A percentile compares a stretch with the other conserved stretches of the same genome.
Evolutionary conservation across 2,797 vertebrate genomes (phyloP).

Genomic region (Sus cebifrons): DNA sequence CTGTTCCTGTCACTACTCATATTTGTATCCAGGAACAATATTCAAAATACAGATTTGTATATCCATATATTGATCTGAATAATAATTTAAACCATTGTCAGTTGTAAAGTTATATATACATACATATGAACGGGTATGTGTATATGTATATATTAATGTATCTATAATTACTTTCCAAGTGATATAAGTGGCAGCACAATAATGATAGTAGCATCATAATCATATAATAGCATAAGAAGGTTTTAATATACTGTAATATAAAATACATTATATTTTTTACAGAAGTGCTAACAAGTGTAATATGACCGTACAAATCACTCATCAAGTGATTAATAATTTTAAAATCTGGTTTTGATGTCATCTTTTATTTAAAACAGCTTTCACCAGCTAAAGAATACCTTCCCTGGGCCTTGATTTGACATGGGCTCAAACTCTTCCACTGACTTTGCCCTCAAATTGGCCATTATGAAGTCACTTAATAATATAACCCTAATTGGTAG

Average conservation of each 20-base stretch:
- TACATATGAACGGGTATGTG: background rate
- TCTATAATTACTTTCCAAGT: background rate
- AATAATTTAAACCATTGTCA: background rate
- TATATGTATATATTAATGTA: background rate
- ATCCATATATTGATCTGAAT: background rate
- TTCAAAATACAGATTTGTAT: background rate
- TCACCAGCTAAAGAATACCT: background rate
- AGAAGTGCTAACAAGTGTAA: background rate
- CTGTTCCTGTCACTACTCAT: background rate
- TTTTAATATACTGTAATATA: background rate
- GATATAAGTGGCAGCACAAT: background rate
- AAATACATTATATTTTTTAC: background rate
- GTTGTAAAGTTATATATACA: background rate
- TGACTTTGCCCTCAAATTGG: background rate
- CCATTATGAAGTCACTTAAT: background rate
- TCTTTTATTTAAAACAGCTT: constrained; percentile 2
- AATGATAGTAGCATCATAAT: background rate
- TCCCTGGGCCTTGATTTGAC: background rate
- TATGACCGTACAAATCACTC: background rate
- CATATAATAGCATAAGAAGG: background rate
- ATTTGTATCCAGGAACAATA: background rate
- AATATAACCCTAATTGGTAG: background rate
- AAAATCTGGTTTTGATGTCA: background rate
- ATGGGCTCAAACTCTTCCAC: background rate
- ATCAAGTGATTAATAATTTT: background rate